Conservation (phyloP, 1,140 invertebrate species). For the Wiebesia pumilae region DNA sequence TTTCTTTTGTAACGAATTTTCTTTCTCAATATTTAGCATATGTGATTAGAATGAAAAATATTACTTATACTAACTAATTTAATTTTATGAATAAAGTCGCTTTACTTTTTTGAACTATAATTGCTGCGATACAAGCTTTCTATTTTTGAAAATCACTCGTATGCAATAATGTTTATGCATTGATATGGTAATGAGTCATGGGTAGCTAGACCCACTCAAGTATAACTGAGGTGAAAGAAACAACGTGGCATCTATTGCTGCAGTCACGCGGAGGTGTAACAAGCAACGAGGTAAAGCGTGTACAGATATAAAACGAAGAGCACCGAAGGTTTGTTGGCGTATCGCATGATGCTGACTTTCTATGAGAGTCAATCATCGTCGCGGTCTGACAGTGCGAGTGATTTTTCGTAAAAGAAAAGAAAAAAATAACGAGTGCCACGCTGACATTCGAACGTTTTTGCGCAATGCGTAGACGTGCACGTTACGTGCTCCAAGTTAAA, state of each 20-base stretch:
- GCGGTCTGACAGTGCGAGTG: neutral
- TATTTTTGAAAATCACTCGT: neutral
- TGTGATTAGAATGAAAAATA: neutral
- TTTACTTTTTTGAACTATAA: neutral
- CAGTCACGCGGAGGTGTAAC: neutral
- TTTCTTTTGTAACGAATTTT: too few species aligned
- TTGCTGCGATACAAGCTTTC: neutral
- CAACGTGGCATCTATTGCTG: neutral
- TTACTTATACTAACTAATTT: neutral
- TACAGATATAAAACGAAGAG: neutral
- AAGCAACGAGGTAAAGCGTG: neutral
- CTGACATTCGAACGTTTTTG: neutral
- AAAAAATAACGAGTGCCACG: neutral
- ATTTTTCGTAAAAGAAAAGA: neutral
- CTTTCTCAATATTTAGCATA: neutral
- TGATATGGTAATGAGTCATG: neutral
- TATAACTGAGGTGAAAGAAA: neutral
- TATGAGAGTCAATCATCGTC: slow-evolving; percentile 18
- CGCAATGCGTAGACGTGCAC: neutral
- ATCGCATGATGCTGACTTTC: neutral
- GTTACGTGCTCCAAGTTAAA: neutral
- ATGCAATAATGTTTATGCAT: neutral
- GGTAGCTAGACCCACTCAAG: neutral
- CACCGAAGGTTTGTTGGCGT: neutral
- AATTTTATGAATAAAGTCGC: neutral